phyloP scores from a whole-genome alignment of 1,140 invertebrate species.

The Bombus impatiens region DNA sequence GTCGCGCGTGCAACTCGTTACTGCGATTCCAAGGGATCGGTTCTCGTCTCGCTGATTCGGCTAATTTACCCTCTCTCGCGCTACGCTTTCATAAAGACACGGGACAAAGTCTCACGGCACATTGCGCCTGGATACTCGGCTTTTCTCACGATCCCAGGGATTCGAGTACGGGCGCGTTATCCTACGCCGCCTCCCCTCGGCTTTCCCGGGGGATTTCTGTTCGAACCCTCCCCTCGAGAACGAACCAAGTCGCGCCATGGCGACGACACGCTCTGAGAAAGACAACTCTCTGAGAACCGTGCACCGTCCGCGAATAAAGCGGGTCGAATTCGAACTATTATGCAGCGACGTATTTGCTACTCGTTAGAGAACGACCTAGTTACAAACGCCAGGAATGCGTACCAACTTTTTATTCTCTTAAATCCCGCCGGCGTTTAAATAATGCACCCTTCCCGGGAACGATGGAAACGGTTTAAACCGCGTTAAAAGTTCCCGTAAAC shows the following conservation, averaged over 20 bases:
- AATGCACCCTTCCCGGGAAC: not conserved
- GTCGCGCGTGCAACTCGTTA: conserved; percentile 34
- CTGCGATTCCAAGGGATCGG: conserved; percentile 28
- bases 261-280: not conserved
- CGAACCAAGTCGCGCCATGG: not conserved
- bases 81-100: conserved; percentile 5
- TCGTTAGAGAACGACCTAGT: conserved; percentile 45
- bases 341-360: conserved; percentile 41
- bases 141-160: conserved; percentile 61
- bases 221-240: not conserved
- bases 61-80: conserved; percentile 17
- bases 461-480: not conserved
- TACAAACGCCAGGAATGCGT: not conserved
- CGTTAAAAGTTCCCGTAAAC: not conserved
- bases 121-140: not conserved
- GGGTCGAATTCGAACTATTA: conserved; percentile 42
- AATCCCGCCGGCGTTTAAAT: conserved; percentile 28
- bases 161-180: conserved; percentile 23
- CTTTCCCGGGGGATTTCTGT: conserved; percentile 29
- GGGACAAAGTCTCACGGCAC: conserved; percentile 32
- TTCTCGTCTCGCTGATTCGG: conserved; percentile 35
- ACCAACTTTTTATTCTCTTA: conserved; percentile 14
- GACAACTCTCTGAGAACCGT: not conserved
- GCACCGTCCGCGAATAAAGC: conserved; percentile 27
- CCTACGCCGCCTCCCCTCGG: not conserved